These are phyloP conservation scores for Petromus typicus DNA, from an alignment of 2,113 vertebrate genomes.

Conservation along the genomic window DNA sequence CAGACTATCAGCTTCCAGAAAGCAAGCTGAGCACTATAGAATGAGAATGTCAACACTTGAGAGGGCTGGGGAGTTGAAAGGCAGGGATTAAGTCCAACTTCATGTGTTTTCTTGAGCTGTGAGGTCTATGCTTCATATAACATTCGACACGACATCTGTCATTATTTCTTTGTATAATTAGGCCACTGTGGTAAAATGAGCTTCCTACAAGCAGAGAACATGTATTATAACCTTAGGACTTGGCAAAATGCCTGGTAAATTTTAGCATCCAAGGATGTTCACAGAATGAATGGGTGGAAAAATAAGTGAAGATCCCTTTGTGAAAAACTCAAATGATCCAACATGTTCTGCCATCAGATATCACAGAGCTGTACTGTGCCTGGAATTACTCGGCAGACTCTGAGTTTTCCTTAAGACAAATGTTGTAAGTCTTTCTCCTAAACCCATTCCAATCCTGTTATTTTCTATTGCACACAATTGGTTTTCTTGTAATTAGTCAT, in stretches of 20 bases:
- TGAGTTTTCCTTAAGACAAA: slow-evolving; percentile 44
- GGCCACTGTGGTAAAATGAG: not conserved
- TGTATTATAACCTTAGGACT: not conserved
- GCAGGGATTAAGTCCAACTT: rapidly evolving
- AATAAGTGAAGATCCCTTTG: not conserved
- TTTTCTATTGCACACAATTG: slow-evolving; percentile 62
- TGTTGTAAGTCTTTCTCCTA: not conserved
- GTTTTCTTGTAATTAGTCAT: slow-evolving; percentile 71
- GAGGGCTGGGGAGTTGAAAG: not conserved
- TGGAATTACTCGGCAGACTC: slow-evolving; percentile 3
- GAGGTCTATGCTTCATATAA: not conserved
- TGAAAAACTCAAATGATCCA: slow-evolving; percentile 24
- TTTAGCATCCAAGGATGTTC: not conserved
- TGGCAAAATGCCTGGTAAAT: not conserved
- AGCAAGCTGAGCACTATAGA: not conserved
- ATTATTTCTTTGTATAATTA: not conserved
- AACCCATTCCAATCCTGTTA: slow-evolving; percentile 59
- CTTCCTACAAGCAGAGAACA: not conserved
- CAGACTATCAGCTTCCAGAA: not conserved
- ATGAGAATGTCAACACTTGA: not conserved
- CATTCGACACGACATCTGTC: not conserved
- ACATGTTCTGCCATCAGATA: not conserved
- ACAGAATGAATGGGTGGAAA: not conserved
- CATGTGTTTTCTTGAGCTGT: not conserved
- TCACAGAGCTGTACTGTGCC: not conserved